Evolutionary conservation across 2,113 vertebrate species (phyloP).

Genomic region (Myrmecophaga tridactyla): DNA sequence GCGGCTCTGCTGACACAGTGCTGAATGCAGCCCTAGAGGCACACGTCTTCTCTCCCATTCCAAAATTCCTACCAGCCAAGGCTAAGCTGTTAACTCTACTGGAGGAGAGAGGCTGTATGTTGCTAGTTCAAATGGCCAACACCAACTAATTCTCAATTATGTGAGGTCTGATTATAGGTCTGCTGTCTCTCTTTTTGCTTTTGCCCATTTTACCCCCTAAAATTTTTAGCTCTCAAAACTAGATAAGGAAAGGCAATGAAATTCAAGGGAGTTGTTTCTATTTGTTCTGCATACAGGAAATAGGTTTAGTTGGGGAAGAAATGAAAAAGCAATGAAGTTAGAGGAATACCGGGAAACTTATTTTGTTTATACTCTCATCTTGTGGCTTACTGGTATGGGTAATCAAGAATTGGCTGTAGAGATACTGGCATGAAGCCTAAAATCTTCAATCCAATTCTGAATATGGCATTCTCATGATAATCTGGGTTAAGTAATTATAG

Average conservation of each 20-base stretch:
- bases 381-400: background rate
- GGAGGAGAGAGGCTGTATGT: rapidly evolving
- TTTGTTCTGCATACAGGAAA: background rate
- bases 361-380: rapidly evolving
- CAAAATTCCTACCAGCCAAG: rapidly evolving
- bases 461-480: background rate
- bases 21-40: rapidly evolving
- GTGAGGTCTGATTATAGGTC: background rate
- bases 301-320: background rate
- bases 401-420: background rate
- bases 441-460: background rate
- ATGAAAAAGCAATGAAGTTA: background rate
- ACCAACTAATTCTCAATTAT: rapidly evolving
- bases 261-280: rapidly evolving
- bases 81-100: rapidly evolving
- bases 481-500: background rate
- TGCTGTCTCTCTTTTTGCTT: background rate
- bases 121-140: rapidly evolving
- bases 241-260: background rate
- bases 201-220: background rate
- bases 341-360: background rate
- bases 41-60: rapidly evolving
- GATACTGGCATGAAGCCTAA: background rate
- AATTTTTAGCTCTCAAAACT: background rate
- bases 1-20: background rate